Percentiles rank a stretch among this genome's conserved stretches.
Evolutionary conservation across 2,888 invertebrate genomes (phyloP).

Genomic region (Hoplodrina ambigua): DNA sequence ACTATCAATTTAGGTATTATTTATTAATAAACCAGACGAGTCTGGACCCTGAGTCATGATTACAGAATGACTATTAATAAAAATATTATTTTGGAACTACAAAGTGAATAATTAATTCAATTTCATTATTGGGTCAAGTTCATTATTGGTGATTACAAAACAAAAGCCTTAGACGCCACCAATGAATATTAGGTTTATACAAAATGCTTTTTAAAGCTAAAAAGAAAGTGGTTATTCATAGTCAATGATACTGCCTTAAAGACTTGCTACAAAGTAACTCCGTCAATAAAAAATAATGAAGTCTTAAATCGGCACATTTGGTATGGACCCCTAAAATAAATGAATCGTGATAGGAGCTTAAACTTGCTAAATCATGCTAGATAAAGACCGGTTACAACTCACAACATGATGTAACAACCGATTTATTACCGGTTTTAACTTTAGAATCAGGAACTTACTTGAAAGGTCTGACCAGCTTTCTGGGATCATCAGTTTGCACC

Average conservation of each 20-base stretch:
- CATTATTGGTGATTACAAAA: background rate
- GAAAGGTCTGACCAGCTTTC: slow-evolving; percentile 95
- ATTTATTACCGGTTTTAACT: background rate
- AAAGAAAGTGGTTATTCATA: too few relatives aligned
- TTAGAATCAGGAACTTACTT: slow-evolving; percentile 85
- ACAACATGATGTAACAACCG: background rate
- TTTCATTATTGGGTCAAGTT: too few relatives aligned
- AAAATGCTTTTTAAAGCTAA: too few relatives aligned
- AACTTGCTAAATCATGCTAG: slow-evolving; percentile 12
- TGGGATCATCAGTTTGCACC: slow-evolving; percentile 92
- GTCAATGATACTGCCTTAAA: too few relatives aligned
- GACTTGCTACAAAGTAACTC: too few relatives aligned
- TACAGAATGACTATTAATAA: background rate
- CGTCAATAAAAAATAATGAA: background rate
- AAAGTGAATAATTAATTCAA: too few relatives aligned
- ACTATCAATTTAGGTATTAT: background rate
- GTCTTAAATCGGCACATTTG: too few relatives aligned
- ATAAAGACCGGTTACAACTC: background rate
- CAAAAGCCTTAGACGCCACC: background rate
- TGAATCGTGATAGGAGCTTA: background rate
- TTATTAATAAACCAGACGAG: background rate
- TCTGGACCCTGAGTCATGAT: background rate
- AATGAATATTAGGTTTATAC: background rate
- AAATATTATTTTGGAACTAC: too few relatives aligned
- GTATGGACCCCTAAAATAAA: background rate